phyloP scores from a whole-genome alignment of 2,113 vertebrate species.

The Tursiops truncatus region DNA sequence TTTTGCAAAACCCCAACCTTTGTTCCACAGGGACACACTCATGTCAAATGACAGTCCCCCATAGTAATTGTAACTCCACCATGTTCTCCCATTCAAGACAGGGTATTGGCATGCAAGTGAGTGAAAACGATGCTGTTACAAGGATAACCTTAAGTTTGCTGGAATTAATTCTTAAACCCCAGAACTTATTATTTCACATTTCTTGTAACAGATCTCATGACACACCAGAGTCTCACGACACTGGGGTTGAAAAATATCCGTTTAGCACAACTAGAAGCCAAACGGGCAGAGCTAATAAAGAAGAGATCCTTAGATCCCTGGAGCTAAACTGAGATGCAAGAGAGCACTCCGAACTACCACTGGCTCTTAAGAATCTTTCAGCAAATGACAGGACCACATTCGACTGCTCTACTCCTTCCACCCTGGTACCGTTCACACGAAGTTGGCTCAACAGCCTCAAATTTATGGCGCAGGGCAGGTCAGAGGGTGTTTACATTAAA shows the following conservation, averaged over 20 bases:
- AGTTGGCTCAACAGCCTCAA: background rate
- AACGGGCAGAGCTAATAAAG: background rate
- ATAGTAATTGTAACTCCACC: background rate
- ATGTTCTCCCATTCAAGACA: background rate
- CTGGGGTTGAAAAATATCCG: background rate
- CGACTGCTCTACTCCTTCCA: background rate
- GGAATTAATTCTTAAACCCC: constrained; percentile 11
- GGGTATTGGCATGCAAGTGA: background rate
- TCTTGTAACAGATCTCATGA: background rate
- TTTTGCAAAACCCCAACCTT: constrained; percentile 53
- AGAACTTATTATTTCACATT: background rate
- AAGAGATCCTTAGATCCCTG: background rate
- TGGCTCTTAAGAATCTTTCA: background rate
- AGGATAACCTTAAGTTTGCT: constrained; percentile 7
- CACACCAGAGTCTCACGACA: background rate
- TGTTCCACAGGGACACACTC: constrained; percentile 19
- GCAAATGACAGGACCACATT: background rate
- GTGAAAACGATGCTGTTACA: background rate
- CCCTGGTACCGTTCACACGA: background rate
- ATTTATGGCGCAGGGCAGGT: background rate
- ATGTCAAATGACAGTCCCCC: background rate
- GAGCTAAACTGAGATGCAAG: background rate
- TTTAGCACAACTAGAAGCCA: background rate
- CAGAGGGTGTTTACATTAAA: background rate
- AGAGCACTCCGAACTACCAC: background rate